These are phyloP conservation scores for Agrilus planipennis DNA, from an alignment of 1,140 invertebrate species.

Conservation along the genomic window DNA sequence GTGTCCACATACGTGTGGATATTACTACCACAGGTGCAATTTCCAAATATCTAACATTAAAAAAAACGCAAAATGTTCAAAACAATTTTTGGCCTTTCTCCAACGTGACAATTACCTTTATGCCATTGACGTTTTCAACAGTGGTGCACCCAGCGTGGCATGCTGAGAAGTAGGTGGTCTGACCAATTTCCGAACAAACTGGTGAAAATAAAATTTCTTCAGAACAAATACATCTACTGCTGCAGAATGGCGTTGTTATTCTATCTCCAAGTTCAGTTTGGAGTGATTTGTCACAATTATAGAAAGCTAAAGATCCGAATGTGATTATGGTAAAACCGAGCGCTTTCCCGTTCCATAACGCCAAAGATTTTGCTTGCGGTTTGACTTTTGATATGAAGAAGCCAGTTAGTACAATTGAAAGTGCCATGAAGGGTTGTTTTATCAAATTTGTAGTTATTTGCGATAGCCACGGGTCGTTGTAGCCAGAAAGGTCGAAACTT, in stretches of 20 bases:
- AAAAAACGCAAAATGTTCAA: too few species aligned
- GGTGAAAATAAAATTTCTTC: slow-evolving; percentile 47
- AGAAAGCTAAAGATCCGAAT: slow-evolving; percentile 45
- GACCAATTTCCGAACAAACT: slow-evolving; percentile 42
- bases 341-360: slow-evolving; percentile 44
- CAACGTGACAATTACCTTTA: slow-evolving; percentile 7
- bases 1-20: slow-evolving; percentile 14
- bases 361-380: slow-evolving; percentile 40
- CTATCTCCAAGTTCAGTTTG: slow-evolving; percentile 29
- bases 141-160: slow-evolving; percentile 56
- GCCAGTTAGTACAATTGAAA: slow-evolving; percentile 47
- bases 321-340: slow-evolving; percentile 37
- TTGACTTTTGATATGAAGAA: slow-evolving; percentile 46
- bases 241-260: slow-evolving; percentile 43
- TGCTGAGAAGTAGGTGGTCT: slow-evolving; percentile 49
- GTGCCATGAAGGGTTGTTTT: slow-evolving; percentile 47
- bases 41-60: slow-evolving; percentile 35
- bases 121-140: slow-evolving; percentile 28
- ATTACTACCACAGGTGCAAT: slow-evolving; percentile 38
- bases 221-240: slow-evolving; percentile 47
- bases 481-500: slow-evolving; percentile 35
- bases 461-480: slow-evolving; percentile 41
- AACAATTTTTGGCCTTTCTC: too few species aligned
- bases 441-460: slow-evolving; percentile 41
- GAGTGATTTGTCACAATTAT: slow-evolving; percentile 37